These are phyloP conservation scores for Triplophysa tibetana DNA, from an alignment of 2,113 vertebrate species.

Conservation along the genomic window DNA sequence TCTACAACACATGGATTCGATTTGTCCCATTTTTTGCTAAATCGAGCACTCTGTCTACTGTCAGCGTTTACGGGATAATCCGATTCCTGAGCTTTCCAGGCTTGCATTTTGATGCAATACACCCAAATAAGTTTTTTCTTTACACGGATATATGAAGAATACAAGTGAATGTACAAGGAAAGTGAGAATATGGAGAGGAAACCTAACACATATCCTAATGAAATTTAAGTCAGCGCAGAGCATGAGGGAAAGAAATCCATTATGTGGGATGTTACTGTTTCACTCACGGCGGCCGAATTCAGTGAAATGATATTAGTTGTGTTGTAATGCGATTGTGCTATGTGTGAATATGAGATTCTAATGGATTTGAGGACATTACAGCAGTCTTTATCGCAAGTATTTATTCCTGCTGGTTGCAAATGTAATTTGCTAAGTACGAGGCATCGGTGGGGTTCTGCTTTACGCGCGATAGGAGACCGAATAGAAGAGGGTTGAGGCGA, in stretches of 20 bases:
- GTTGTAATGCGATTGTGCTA: slow-evolving; percentile 76
- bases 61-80: neutral
- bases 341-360: slow-evolving; percentile 82
- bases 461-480: slow-evolving; percentile 56
- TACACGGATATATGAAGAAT: neutral
- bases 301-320: slow-evolving; percentile 75
- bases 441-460: slow-evolving; percentile 63
- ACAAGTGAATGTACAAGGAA: slow-evolving; percentile 7
- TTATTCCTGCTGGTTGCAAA: slow-evolving; percentile 77
- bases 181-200: slow-evolving; percentile 1
- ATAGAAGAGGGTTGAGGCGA: slow-evolving; percentile 59
- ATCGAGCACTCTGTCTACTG: neutral
- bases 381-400: slow-evolving; percentile 76
- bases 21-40: neutral
- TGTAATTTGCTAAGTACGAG: slow-evolving; percentile 76
- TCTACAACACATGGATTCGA: neutral
- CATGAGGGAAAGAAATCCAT: slow-evolving; percentile 71
- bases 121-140: slow-evolving; percentile 10
- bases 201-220: slow-evolving; percentile 52
- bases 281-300: slow-evolving; percentile 64
- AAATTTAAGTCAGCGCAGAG: slow-evolving; percentile 59
- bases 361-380: slow-evolving; percentile 79
- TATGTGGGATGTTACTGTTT: slow-evolving; percentile 77
- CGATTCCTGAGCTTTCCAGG: neutral
- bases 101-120: neutral